Base-by-base conservation (phyloP, 2,797 vertebrate species). In the Aulostomus chinensis region DNA sequence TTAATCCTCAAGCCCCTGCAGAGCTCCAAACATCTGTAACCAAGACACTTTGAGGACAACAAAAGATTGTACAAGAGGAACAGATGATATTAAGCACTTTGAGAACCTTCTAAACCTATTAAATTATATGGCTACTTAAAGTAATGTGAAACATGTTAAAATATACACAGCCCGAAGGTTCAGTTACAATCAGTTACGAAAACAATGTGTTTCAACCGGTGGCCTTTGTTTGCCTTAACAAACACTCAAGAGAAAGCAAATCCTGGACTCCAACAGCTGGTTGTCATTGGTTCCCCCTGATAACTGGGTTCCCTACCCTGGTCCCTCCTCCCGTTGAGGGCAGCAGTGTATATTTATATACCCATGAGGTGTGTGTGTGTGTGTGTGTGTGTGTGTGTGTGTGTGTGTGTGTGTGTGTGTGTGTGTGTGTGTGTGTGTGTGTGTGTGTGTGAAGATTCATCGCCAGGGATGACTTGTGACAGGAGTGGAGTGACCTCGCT, bases 401-500 rank as follows among this genome's bases (percentile, higher is more conserved):
- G 29, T 18, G 16, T 12, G 10, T 42, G 51, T 2, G 3, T 31
- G 40, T 39, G 46, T 40, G 14, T 11, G 14, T 39, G 13, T 37
- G 28, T 21, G 21, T 48, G 37, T 26, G 11, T 40, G 35, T 45
- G 36, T 32, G 36, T 17, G 30, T 59, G 57, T 34, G 36, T 39
- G 17, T 61, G 58, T 51, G 30, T 52, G 38, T 39, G 32, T 58
- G 37, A 2, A 5, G 45, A 40, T 34, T 42, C 59, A 75, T 73
- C 68, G 59, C 16, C 13, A 26, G 49, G n/a, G 55, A 84, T 75
- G 76, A 73, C 62, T 35, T 40, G 40, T 75, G 58, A 68, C 68
- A 26, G 49, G 59, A 62, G 73, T 29, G 35, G 39, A 69, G 64
- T 73, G 76, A 85, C 75, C 80, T 62, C 8, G 62, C 70, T 62